Percentiles rank a stretch among this genome's conserved stretches.
These are phyloP conservation scores for Ibidorhyncha struthersii DNA, from an alignment of 2,113 vertebrate species.

Conservation along the genomic window DNA sequence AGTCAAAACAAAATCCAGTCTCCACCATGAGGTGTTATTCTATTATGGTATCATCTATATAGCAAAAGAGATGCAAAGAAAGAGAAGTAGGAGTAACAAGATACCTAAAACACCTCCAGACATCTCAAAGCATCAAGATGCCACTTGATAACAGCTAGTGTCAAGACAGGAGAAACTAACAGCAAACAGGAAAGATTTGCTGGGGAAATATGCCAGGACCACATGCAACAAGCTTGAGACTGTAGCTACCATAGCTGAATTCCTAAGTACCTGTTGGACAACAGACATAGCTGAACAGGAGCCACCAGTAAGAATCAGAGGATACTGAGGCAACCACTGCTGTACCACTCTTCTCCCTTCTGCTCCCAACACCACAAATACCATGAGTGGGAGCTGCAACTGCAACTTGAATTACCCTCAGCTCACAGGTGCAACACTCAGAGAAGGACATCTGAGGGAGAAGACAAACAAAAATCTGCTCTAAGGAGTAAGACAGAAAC, in stretches of 20 bases:
- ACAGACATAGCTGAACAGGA: background rate
- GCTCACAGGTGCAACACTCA: background rate
- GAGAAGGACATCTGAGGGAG: background rate
- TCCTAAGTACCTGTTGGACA: background rate
- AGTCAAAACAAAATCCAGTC: background rate
- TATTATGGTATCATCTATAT: background rate
- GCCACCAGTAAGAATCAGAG: background rate
- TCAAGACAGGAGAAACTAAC: background rate
- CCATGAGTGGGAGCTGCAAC: background rate
- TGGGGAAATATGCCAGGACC: background rate
- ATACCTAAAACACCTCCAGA: conserved; percentile 6
- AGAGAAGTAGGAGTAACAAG: background rate
- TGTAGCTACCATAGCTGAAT: background rate
- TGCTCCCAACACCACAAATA: background rate
- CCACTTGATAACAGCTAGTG: background rate
- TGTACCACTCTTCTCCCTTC: background rate
- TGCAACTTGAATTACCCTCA: background rate
- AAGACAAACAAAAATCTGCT: background rate
- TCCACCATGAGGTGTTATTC: background rate
- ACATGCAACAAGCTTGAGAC: background rate
- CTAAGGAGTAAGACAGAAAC: background rate
- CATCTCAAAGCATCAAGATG: background rate
- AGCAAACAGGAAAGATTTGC: background rate
- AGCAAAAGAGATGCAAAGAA: background rate
- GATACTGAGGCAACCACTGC: background rate